Evolutionary conservation across 37 sponge, comb jelly and placozoan species (phyloP), one percentile per base, ranked within the genome.

Genomic region (Spongia lamella): DNA sequence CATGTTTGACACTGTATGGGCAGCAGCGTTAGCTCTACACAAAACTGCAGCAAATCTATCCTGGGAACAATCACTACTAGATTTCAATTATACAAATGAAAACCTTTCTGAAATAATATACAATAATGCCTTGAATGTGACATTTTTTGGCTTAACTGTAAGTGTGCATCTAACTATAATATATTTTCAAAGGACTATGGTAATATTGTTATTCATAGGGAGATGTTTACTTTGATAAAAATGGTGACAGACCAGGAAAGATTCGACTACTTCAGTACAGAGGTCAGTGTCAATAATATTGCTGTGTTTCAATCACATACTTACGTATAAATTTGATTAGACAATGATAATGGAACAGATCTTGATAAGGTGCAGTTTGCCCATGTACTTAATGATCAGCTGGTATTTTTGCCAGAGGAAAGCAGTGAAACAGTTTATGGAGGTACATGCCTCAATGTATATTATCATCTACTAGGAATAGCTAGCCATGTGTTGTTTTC

Each of bases 211-310:
- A 13, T 13, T 43, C 9, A 29, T 34, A 84, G 85, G 85, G 85
- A 16, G 7, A n/a, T 26, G 57, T 84, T 6, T 22, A n/a, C 0
- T 77, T 77, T 84, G 32, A 62, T 25, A 56, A 37, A 0, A 64
- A 55, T 38, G 79, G 83, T 22, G 83, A 82, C 53, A 63, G 82
- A 0, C 24, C 5, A 39, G 59, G 72, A 40, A 35, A 49, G 1
- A 32, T 87, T n/a, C 61, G 88, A 56, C 77, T 57, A 31, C 72
- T 76, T 30, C 88, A 87, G 60, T 81, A 87, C 62, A 51, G 68
- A 59, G 37, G 84, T 75, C 25, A 83, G 83, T 83, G 1, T 17
- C 21, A 43, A 5, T 9, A 13, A 24, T 15, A 75, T 52, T 25
- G 29, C 7, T 15, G 16, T 58, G 9, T 3, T 30, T 14, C 11